Evolutionary conservation across 2,888 invertebrate species (phyloP), one percentile per base, ranked within the genome.

Genomic region (Calliopum simillimum): DNA sequence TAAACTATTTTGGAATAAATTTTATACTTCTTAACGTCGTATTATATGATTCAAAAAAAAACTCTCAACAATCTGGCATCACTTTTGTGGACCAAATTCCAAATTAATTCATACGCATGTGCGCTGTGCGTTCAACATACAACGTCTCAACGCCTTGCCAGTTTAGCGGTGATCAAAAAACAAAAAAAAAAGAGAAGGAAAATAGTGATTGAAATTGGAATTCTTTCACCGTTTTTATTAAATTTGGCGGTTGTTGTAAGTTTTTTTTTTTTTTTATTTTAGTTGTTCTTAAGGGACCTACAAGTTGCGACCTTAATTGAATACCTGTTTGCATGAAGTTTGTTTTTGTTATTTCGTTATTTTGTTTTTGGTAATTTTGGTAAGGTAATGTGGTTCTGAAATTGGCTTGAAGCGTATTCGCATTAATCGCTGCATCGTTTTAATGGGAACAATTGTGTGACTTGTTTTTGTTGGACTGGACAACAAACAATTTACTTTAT

Each of bases 161-260:
- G 47, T 47, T 49, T 49, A 47, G 67, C 67, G 67, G 47, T 58
- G 47, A 67, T 67, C 2, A 51, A 51, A 11, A 51, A 62, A n/a
- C n/a, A n/a, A n/a, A n/a, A n/a, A n/a, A n/a, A n/a, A n/a, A n/a
- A n/a, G n/a, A n/a, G n/a, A n/a, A n/a, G n/a, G n/a, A n/a, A n/a
- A n/a, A 68, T 51, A 62, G 55, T 68, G 68, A 68, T 68, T 68
- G 68, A 68, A 68, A 61, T 53, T 53, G 68, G 68, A 49, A 62
- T 68, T 61, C 62, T 49, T 68, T 43, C 61, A 68, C 68, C 68
- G 68, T 68, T n/a, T n/a, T n/a, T 68, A 68, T 62, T 68, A 61
- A 68, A 46, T 53, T 51, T 61, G 51, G 51, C 62, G 61, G 41
- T 53, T 62, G 21, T 61, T 68, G 56, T 62, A 47, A 44, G 62